Percentiles rank a stretch among this genome's conserved stretches.
Evolutionary conservation across 2,113 vertebrate genomes (phyloP).

Genomic region (Penelope pileata): DNA sequence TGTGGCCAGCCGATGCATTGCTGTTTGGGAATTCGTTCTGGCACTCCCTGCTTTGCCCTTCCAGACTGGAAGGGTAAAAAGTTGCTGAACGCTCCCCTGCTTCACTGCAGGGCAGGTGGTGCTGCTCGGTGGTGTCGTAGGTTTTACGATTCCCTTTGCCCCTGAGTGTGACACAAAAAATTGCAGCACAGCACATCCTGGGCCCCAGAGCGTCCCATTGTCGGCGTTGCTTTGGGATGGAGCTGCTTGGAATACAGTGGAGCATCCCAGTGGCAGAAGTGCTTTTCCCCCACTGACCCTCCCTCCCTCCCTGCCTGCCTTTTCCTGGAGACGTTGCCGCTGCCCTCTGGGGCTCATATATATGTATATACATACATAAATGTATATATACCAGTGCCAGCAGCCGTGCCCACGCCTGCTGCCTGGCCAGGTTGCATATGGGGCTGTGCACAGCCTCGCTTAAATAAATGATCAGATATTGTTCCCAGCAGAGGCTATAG

Average conservation of each 20-base stretch:
- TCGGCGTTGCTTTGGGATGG: background rate
- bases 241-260: background rate
- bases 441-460: background rate
- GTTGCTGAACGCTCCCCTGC: background rate
- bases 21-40: background rate
- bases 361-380: background rate
- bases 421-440: background rate
- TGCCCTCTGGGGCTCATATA: background rate
- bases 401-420: background rate
- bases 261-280: background rate
- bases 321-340: too few species aligned
- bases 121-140: background rate
- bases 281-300: background rate
- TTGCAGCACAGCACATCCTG: background rate
- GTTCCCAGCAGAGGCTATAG: conserved; percentile 38
- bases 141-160: background rate
- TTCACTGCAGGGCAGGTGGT: background rate
- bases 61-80: background rate
- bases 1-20: background rate
- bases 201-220: background rate
- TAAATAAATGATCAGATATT: conserved; percentile 50
- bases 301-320: background rate
- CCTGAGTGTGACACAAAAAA: background rate
- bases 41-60: background rate
- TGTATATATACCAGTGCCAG: background rate